Percentiles rank a stretch among this genome's conserved stretches.
phyloP scores from a whole-genome alignment of 2,888 invertebrate genomes.

The Caenorhabditis sinica region DNA sequence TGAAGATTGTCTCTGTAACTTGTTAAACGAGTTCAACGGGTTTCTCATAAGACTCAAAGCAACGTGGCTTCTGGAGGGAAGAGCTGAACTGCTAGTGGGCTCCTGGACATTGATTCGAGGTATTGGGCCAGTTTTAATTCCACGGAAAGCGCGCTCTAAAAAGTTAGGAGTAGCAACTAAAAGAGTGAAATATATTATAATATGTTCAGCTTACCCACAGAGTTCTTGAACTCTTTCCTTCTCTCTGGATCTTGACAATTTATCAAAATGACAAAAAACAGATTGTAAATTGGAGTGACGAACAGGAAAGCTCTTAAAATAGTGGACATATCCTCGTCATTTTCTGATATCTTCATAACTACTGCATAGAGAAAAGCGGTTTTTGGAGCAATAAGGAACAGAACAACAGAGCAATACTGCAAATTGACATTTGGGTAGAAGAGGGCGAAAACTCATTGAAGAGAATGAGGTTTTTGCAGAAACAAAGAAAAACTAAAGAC shows the following conservation, averaged over 20 bases:
- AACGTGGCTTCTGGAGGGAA: conserved; percentile 33
- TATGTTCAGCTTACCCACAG: conserved; percentile 14
- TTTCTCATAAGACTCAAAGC: conserved; percentile 54
- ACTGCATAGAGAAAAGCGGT: conserved; percentile 15
- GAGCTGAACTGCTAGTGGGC: conserved; percentile 37
- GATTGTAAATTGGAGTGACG: conserved; percentile 34
- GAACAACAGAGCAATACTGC: conserved; percentile 29
- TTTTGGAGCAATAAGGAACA: conserved; percentile 13
- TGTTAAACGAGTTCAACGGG: conserved; percentile 55
- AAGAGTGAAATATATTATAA: neutral
- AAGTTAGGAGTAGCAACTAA: no score
- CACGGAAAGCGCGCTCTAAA: conserved; percentile 33
- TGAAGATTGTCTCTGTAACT: conserved; percentile 42
- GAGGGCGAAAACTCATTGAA: neutral
- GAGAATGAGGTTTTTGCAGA: neutral
- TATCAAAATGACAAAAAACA: conserved; percentile 32
- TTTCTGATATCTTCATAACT: neutral
- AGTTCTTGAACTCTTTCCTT: conserved; percentile 21
- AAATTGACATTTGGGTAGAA: conserved; percentile 10
- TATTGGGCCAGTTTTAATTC: conserved; percentile 48
- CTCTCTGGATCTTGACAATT: conserved; percentile 47
- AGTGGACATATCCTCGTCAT: neutral
- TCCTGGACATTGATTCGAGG: conserved; percentile 59
- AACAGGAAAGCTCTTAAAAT: conserved; percentile 6
- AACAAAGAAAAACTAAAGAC: neutral